Percentiles rank a stretch among this genome's conserved stretches.
Conservation (phyloP, 1,140 invertebrate genomes). For the Laupala kohalensis region DNA sequence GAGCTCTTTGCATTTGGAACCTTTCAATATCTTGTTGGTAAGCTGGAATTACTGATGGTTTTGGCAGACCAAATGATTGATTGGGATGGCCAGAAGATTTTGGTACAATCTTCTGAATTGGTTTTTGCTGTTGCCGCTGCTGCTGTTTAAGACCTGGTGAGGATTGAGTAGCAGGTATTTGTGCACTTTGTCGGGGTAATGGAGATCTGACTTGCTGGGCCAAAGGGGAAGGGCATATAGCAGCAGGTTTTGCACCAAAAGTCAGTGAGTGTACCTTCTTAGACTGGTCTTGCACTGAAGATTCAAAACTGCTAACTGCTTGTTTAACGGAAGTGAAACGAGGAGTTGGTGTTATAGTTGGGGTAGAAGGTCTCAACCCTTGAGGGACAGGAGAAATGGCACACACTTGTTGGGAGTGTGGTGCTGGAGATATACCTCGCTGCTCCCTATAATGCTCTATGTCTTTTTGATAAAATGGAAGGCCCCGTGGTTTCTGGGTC, state of each 20-base stretch:
- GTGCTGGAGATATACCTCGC: neutral
- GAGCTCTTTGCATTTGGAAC: constrained; percentile 34
- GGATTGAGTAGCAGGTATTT: neutral
- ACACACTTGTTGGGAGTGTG: neutral
- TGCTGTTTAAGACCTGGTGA: neutral
- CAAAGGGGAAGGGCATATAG: neutral
- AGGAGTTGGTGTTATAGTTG: neutral
- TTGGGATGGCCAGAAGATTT: constrained; percentile 13
- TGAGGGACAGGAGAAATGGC: neutral
- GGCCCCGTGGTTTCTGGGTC: neutral
- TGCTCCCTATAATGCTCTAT: neutral
- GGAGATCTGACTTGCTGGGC: neutral
- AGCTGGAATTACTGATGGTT: constrained; percentile 32
- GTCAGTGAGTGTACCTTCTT: neutral
- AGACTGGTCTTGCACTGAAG: neutral
- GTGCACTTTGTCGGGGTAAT: neutral
- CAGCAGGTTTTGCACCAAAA: neutral
- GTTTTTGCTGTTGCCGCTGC: neutral
- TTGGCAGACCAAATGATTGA: constrained; percentile 20
- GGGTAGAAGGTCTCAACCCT: neutral
- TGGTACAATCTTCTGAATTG: neutral
- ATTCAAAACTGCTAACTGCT: neutral
- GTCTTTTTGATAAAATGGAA: neutral
- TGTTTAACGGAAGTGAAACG: neutral
- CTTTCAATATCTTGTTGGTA: constrained; percentile 45